Evolutionary conservation across 2,113 vertebrate genomes (phyloP).

Genomic region (Sylvietta virens): DNA sequence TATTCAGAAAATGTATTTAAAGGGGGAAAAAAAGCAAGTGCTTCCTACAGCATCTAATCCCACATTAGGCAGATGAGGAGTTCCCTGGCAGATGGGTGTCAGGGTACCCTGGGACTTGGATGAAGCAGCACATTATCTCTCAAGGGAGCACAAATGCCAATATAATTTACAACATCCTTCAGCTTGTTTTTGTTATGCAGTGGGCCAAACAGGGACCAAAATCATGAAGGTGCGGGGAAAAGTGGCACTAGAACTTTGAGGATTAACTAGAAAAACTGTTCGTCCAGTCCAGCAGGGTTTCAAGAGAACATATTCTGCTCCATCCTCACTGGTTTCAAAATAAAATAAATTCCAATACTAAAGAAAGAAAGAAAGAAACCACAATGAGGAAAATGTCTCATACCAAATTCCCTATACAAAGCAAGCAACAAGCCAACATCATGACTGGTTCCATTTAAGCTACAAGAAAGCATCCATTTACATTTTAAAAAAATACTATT

Average conservation of each 20-base stretch:
- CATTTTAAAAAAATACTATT: not conserved
- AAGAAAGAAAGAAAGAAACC: not conserved
- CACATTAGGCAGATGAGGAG: conserved; percentile 44
- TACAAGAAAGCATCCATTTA: not conserved
- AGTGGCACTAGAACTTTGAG: not conserved
- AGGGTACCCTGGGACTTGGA: conserved; percentile 15
- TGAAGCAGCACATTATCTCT: not conserved
- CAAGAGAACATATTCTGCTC: not conserved
- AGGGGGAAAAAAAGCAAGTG: not conserved
- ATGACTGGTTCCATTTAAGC: not conserved
- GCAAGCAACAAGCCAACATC: not conserved
- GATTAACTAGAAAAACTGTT: not conserved
- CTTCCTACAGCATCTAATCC: conserved; percentile 40
- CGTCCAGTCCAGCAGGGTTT: not conserved
- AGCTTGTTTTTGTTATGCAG: not conserved
- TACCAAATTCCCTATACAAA: not conserved
- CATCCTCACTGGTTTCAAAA: not conserved
- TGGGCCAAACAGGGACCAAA: not conserved
- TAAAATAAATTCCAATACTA: not conserved
- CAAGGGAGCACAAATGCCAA: not conserved
- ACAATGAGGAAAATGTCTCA: not conserved
- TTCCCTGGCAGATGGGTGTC: conserved; percentile 40
- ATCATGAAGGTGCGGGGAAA: not conserved
- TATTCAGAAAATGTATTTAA: conserved; percentile 40
- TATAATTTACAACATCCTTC: not conserved